These are phyloP conservation scores for Cydia fagiglandana DNA, from an alignment of 1,140 invertebrate genomes.

Conservation along the genomic window DNA sequence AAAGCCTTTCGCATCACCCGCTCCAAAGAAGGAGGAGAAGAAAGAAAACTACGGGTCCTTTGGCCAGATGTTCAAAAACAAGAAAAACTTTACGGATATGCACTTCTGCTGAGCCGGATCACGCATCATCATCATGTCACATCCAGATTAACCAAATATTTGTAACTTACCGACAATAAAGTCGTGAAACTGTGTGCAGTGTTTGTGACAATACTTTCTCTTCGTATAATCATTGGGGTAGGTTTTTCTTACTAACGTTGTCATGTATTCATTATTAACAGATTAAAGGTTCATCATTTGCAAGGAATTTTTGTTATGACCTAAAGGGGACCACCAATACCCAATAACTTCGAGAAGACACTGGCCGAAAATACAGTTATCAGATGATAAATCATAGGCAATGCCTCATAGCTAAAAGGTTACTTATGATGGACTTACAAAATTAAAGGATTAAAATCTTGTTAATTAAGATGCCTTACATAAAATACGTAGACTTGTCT, in stretches of 20 bases:
- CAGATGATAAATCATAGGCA: too few species aligned
- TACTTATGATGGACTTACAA: too few species aligned
- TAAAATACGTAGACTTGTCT: too few species aligned
- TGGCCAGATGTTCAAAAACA: conserved; percentile 86
- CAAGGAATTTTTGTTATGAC: conserved; percentile 23
- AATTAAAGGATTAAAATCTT: too few species aligned
- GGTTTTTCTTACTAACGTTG: conserved; percentile 24
- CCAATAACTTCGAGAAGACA: not conserved
- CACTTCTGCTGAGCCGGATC: conserved; percentile 81
- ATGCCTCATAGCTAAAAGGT: too few species aligned
- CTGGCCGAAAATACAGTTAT: too few species aligned
- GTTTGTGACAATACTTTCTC: conserved; percentile 32
- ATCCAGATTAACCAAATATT: conserved; percentile 39
- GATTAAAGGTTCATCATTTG: conserved; percentile 25
- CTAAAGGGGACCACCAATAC: not conserved
- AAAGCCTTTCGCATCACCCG: conserved; percentile 49
- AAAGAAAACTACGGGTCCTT: conserved; percentile 82
- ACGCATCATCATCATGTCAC: conserved; percentile 50
- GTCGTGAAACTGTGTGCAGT: conserved; percentile 25
- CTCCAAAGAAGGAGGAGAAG: conserved; percentile 65
- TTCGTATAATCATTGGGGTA: conserved; percentile 28
- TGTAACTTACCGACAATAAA: conserved; percentile 47
- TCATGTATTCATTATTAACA: conserved; percentile 31
- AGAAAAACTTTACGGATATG: conserved; percentile 84
- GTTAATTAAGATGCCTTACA: too few species aligned